Percentiles rank a stretch among this genome's conserved stretches.
Evolutionary conservation across 2,113 vertebrate genomes (phyloP).

Genomic region (Otis tarda): DNA sequence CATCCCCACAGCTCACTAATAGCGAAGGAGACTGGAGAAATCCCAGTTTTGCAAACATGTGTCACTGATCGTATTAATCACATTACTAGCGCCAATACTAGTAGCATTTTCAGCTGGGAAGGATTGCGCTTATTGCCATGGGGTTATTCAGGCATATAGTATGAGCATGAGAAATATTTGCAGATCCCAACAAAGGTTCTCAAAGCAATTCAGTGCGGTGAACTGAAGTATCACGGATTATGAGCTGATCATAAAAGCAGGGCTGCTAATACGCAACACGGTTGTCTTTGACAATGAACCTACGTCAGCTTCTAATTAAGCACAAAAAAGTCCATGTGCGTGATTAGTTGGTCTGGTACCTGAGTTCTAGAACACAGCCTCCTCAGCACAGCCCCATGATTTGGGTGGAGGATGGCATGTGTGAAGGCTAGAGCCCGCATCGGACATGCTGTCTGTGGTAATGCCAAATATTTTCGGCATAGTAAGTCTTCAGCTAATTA

Average conservation of each 20-base stretch:
- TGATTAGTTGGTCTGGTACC: background rate
- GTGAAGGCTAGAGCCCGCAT: background rate
- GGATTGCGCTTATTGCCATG: background rate
- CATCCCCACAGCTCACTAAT: background rate
- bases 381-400: background rate
- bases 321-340: background rate
- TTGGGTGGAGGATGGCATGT: background rate
- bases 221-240: background rate
- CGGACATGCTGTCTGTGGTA: background rate
- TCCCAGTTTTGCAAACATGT: background rate
- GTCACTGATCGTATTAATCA: background rate
- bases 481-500: background rate
- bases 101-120: background rate
- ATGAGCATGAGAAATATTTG: background rate
- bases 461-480: background rate
- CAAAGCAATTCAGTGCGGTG: background rate
- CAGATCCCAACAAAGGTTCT: background rate
- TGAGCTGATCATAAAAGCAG: background rate
- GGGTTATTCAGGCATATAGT: background rate
- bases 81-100: background rate
- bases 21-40: background rate
- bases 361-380: background rate
- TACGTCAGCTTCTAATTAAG: background rate
- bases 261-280: background rate
- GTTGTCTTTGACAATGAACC: background rate